Evolutionary conservation across 2,113 vertebrate genomes (phyloP).

Genomic region (Furnarius figulus): DNA sequence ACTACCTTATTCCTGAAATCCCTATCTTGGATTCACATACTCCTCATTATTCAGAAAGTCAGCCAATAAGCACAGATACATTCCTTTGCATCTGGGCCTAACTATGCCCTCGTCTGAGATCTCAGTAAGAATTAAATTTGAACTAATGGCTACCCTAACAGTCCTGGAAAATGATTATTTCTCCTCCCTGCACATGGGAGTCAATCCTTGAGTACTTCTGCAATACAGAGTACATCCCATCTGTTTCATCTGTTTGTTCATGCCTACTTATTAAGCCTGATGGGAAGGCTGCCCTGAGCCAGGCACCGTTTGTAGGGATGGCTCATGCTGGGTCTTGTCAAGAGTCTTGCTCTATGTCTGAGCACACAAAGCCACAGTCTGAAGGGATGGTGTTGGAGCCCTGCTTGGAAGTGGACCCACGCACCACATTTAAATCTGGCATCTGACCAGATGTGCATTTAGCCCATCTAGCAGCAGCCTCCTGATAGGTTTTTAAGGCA

Average conservation of each 20-base stretch:
- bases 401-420: conserved; percentile 7
- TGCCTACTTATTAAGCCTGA: neutral
- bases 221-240: neutral
- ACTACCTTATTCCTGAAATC: neutral
- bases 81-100: neutral
- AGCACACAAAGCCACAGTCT: neutral
- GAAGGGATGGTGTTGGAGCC: neutral
- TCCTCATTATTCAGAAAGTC: neutral
- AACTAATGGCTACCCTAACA: neutral
- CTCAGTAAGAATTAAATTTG: neutral
- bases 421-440: neutral
- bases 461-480: neutral
- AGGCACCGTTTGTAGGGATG: neutral
- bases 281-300: neutral
- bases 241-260: conserved; percentile 1
- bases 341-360: neutral
- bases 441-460: neutral
- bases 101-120: neutral
- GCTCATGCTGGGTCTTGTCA: neutral
- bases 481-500: neutral
- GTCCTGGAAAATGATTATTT: neutral
- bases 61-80: neutral
- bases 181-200: neutral
- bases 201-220: neutral
- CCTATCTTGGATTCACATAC: neutral